Evolutionary conservation across 1,140 invertebrate species (phyloP), one percentile per base, ranked within the genome.

Genomic region (Lithobius niger): DNA sequence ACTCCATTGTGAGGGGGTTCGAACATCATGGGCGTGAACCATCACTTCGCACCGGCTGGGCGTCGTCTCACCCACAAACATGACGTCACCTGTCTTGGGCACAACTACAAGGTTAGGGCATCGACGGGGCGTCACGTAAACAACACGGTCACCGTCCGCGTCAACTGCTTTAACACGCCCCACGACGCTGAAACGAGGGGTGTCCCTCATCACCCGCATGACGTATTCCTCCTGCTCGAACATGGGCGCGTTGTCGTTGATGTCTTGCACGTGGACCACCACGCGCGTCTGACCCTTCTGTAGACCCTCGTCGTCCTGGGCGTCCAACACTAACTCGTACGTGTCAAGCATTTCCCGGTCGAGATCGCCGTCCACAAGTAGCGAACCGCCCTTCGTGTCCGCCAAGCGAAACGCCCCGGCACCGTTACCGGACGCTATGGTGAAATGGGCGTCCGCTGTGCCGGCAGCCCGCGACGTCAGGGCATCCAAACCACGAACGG

Each of bases 171-270:
- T 74, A 1, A 94, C 87, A 62, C 78, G 81, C 0, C 88, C 89
- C 47, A 94, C 77, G 1, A 80, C 81, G 0, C 81, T 78, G 62
- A 91, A 91, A 36, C 84, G 73, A 59, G 82, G 62, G 10, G 65
- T 62, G 55, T 81, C 77, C 24, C 75, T 72, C 16, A 71, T 69
- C 15, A 89, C 76, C 44, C 81, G 77, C 62, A 91, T 92, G 45
- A 81, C 78, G 66, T 92, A 95, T 18, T 83, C 73, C 45, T 77
- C 74, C 42, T 83, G 76, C 1, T 80, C 78, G 67, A 95, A 93
- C 10, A 82, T 71, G 0, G 91, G 91, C 54, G 81, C 79, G 66
- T 96, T 92, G 69, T 96, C 92, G 67, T 97, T 96, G 61, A 84
- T 82, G 65, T 96, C 89, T 0, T 80, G 66, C 0, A 97, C 77